phyloP scores from a whole-genome alignment of 1,140 invertebrate species.

The Brachionus angularis region DNA sequence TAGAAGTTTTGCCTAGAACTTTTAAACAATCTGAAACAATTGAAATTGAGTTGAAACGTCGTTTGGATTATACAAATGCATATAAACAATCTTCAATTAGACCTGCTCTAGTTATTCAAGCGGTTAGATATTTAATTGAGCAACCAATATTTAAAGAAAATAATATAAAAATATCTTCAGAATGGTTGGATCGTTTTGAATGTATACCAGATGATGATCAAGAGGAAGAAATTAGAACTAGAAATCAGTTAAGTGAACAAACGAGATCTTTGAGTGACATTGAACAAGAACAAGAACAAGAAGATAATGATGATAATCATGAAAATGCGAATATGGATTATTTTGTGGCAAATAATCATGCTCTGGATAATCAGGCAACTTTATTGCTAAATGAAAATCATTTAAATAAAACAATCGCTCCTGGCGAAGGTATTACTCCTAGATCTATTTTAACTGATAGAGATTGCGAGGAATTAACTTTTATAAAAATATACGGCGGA shows the following conservation, averaged over 20 bases:
- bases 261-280: no score
- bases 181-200: no score
- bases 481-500: background rate
- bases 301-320: background rate
- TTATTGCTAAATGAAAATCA: background rate
- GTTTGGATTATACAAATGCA: no score
- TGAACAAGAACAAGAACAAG: no score
- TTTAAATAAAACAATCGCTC: conserved; percentile 1
- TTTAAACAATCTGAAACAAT: no score
- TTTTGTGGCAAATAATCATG: background rate
- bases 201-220: no score
- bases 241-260: no score
- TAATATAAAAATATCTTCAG: no score
- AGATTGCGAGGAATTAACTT: background rate
- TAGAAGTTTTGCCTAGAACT: no score
- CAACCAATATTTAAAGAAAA: background rate
- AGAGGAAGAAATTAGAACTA: no score
- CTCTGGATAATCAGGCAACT: background rate
- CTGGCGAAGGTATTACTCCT: background rate
- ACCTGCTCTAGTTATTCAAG: background rate
- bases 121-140: background rate
- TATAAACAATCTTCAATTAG: no score
- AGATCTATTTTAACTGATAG: background rate
- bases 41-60: no score
- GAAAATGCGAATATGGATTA: background rate